A percentile compares a stretch with the other conserved stretches of the same genome.
phyloP scores from a whole-genome alignment of 92 coral and sea anemone species.

The Parazoanthus swiftii region DNA sequence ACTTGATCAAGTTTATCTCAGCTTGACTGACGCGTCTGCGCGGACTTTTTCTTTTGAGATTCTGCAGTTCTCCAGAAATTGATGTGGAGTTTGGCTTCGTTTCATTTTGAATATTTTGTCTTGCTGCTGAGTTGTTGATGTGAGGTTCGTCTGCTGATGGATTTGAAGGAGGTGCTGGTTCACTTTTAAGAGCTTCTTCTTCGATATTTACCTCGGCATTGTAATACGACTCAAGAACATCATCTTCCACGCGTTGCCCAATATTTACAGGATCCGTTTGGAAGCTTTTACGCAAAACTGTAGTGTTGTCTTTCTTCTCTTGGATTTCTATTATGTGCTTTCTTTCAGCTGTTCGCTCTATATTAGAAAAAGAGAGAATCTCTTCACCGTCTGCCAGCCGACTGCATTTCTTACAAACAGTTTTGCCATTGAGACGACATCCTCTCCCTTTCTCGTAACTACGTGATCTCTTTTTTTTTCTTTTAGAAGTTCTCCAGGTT shows the following conservation, averaged over 20 bases:
- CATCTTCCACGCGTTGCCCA: not conserved
- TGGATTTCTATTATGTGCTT: not conserved
- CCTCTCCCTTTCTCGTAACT: not conserved
- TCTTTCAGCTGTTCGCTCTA: not conserved
- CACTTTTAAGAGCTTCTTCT: not conserved
- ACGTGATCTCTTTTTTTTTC: not conserved
- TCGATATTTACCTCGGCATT: slow-evolving; percentile 1
- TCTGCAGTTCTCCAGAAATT: not conserved
- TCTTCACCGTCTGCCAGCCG: not conserved
- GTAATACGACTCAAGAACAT: not conserved
- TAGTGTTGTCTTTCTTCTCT: not conserved
- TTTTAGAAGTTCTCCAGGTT: not conserved
- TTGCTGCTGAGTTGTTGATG: not conserved
- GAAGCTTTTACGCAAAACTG: not conserved
- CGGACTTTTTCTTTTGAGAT: not conserved
- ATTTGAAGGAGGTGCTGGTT: not conserved
- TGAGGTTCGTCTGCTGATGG: not conserved
- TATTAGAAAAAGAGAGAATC: not conserved
- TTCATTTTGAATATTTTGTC: not conserved
- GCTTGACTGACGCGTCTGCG: slow-evolving; percentile 22
- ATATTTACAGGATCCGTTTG: not conserved
- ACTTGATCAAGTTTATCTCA: slow-evolving; percentile 11
- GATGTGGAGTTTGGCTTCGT: not conserved
- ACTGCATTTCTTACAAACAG: not conserved
- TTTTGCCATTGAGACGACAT: not conserved